Percentiles rank a stretch among this genome's conserved stretches.
phyloP scores from a whole-genome alignment of 2,888 invertebrate genomes.

The Ochropleura plecta region DNA sequence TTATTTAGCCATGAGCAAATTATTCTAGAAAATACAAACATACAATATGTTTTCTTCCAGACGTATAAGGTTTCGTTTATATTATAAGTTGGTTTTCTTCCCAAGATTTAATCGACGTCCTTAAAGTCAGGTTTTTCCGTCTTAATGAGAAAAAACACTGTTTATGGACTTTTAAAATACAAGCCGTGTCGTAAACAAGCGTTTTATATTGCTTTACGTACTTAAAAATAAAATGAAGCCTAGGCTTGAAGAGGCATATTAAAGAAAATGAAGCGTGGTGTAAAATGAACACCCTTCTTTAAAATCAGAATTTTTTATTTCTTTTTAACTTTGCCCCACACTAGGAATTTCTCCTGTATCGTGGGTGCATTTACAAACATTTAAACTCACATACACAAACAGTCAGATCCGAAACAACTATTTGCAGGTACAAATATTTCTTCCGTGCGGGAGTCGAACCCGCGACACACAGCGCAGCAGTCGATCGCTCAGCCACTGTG shows the following conservation, averaged over 20 bases:
- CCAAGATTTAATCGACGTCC: conserved; percentile 23
- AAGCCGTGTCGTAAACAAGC: conserved; percentile 23
- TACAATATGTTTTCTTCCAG: background rate
- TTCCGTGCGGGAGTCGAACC: too few species aligned
- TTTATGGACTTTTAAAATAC: conserved; percentile 25
- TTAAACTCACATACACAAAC: too few species aligned
- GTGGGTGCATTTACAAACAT: too few species aligned
- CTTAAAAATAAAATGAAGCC: conserved; percentile 5
- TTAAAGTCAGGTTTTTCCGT: conserved; percentile 11
- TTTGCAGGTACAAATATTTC: too few species aligned
- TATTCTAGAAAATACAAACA: background rate
- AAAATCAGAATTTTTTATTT: too few species aligned
- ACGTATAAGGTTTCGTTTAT: background rate
- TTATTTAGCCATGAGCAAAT: background rate
- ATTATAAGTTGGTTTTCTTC: background rate
- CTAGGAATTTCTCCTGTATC: too few species aligned
- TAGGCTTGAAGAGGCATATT: background rate
- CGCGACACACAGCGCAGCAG: too few species aligned
- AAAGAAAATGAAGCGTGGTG: background rate
- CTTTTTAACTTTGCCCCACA: too few species aligned
- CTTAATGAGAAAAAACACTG: conserved; percentile 23
- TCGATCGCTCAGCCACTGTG: too few species aligned
- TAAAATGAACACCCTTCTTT: background rate
- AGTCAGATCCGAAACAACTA: too few species aligned
- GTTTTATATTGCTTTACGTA: conserved; percentile 20